Conservation (phyloP, 2,797 vertebrate genomes). For the Aotus griseimembra region DNA sequence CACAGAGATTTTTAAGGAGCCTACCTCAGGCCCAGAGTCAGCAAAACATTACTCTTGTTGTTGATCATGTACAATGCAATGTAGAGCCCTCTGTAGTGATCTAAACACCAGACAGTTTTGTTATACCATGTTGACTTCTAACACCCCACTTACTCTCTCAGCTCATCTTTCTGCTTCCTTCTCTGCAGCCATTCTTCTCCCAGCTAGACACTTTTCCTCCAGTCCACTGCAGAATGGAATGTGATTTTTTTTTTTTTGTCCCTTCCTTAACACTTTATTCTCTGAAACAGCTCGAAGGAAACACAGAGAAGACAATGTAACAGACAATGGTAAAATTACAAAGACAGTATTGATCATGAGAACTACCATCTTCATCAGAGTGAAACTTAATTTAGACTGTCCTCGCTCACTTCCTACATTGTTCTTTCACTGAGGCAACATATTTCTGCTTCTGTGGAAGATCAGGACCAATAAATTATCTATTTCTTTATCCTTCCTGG, state of each 20-base stretch:
- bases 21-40: background rate
- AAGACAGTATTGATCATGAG: background rate
- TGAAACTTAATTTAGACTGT: background rate
- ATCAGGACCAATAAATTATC: background rate
- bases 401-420: background rate
- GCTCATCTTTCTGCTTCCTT: background rate
- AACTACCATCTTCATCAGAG: background rate
- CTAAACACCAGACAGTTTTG: background rate
- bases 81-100: background rate
- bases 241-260: background rate
- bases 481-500: background rate
- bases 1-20: background rate
- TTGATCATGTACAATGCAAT: background rate
- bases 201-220: background rate
- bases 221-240: background rate
- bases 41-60: background rate
- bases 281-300: background rate
- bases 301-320: background rate
- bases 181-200: background rate
- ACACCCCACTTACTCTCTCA: background rate
- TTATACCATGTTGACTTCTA: background rate
- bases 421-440: background rate
- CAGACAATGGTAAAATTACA: background rate
- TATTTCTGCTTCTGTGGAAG: background rate
- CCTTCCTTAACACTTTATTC: background rate